Conservation (phyloP, 2,113 vertebrate genomes). For the Ascaphus truei region DNA sequence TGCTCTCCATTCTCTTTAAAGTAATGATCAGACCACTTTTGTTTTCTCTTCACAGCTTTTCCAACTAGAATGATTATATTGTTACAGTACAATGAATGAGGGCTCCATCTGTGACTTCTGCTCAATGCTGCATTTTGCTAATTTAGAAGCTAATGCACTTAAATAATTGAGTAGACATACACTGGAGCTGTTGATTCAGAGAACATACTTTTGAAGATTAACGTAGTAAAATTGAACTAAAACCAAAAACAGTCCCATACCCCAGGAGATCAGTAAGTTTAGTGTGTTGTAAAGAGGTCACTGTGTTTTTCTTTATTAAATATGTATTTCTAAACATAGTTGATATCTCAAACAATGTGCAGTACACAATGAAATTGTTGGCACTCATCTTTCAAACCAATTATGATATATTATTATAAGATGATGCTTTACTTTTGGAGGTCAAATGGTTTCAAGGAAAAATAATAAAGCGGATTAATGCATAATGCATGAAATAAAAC, state of each 20-base stretch:
- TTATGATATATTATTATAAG: no score
- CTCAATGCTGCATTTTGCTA: neutral
- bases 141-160: neutral
- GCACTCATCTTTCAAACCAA: no score
- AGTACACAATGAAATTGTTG: no score
- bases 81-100: neutral
- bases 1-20: no score
- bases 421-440: neutral
- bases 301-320: no score
- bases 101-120: neutral
- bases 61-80: neutral
- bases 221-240: neutral
- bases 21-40: no score
- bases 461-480: neutral
- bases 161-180: constrained; percentile 10
- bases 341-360: no score
- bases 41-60: no score
- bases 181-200: neutral
- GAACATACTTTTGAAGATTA: neutral
- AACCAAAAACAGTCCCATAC: neutral
- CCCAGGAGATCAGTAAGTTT: no score
- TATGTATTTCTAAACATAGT: no score
- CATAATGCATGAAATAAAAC: neutral
- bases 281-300: no score
- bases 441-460: neutral